Evolutionary conservation across 2,113 vertebrate genomes (phyloP).

Genomic region (Aegypius monachus): DNA sequence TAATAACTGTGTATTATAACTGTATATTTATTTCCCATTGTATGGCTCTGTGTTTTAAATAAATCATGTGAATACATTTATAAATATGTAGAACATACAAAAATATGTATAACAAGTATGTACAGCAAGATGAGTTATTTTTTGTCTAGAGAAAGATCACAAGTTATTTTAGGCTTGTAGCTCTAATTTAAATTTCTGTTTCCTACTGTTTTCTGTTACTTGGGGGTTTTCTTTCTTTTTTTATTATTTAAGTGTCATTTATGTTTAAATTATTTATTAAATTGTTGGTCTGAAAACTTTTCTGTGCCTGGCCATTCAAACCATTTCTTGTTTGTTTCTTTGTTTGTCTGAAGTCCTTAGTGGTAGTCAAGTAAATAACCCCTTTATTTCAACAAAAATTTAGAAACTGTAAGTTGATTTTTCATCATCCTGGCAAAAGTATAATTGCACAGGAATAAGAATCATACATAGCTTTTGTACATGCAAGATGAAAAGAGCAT

Average conservation of each 20-base stretch:
- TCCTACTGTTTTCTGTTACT: background rate
- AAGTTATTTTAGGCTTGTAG: background rate
- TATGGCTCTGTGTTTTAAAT: background rate
- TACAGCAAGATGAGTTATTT: background rate
- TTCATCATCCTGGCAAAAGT: background rate
- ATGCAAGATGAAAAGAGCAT: background rate
- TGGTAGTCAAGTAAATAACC: background rate
- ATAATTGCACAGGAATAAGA: background rate
- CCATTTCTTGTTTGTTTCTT: background rate
- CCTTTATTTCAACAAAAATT: background rate
- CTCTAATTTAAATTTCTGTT: background rate
- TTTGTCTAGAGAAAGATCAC: background rate
- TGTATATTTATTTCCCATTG: background rate
- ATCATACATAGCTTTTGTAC: accelerated
- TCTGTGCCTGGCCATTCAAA: background rate
- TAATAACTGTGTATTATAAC: background rate
- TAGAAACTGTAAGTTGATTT: background rate
- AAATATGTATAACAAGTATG: background rate
- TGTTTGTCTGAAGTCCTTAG: background rate
- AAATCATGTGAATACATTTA: background rate
- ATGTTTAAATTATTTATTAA: background rate
- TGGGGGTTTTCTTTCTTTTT: background rate
- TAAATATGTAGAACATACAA: background rate
- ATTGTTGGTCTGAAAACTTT: background rate
- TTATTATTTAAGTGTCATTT: background rate